A percentile compares a stretch with the other conserved stretches of the same genome.
These are phyloP conservation scores for Drosophila malerkotliana DNA, from an alignment of 1,140 invertebrate genomes.

Conservation along the genomic window DNA sequence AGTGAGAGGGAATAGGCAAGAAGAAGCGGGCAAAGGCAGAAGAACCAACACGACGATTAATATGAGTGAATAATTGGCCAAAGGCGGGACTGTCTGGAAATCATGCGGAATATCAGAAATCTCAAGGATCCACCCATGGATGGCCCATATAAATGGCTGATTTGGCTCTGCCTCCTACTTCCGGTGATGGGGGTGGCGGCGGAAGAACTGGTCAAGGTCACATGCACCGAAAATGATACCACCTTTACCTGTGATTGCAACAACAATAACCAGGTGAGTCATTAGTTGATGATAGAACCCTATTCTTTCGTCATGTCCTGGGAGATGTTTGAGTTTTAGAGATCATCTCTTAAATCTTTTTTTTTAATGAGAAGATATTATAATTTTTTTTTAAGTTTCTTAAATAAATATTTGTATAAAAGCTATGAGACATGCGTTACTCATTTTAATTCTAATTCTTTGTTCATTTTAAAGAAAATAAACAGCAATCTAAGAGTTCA, in stretches of 20 bases:
- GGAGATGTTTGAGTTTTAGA: too few relatives aligned
- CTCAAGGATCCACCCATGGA: conserved; percentile 72
- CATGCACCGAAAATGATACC: conserved; percentile 69
- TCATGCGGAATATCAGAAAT: conserved; percentile 72
- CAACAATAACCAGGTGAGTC: conserved; percentile 69
- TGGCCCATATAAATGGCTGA: conserved; percentile 6
- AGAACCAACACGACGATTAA: conserved; percentile 11
- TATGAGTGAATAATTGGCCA: conserved; percentile 50
- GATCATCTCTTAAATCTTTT: too few relatives aligned
- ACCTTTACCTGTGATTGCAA: conserved; percentile 78
- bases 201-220: conserved; percentile 55
- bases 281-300: background rate
- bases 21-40: conserved; percentile 12
- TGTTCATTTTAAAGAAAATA: too few relatives aligned
- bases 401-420: background rate
- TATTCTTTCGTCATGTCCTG: too few relatives aligned
- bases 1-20: conserved; percentile 31
- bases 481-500: background rate
- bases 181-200: background rate
- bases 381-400: background rate
- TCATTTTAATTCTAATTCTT: background rate
- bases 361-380: too few relatives aligned
- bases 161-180: conserved; percentile 1
- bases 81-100: conserved; percentile 10
- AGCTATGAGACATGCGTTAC: background rate